Conservation (phyloP, 2,113 vertebrate genomes). For the Candoia aspera region DNA sequence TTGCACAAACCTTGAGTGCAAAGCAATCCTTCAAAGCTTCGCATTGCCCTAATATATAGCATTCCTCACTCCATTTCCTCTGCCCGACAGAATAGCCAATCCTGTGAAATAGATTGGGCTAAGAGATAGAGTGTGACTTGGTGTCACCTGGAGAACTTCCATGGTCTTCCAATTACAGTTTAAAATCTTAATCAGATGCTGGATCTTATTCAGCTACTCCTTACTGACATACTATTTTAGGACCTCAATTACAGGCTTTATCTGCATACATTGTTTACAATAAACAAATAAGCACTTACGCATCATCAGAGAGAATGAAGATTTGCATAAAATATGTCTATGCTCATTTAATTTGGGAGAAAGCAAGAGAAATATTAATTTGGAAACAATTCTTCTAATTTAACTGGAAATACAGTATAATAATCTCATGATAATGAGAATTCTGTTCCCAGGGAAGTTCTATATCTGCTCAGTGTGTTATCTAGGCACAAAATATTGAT, state of each 20-base stretch:
- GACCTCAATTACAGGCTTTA: not conserved
- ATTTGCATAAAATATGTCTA: not conserved
- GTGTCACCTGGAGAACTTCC: not conserved
- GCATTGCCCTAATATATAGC: not conserved
- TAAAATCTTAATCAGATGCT: not conserved
- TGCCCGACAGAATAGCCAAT: not conserved
- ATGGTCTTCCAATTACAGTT: not conserved
- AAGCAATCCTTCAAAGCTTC: not conserved
- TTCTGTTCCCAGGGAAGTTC: not conserved
- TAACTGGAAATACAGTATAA: not conserved
- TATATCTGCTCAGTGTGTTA: not conserved
- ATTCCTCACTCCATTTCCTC: not conserved
- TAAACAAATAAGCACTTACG: not conserved
- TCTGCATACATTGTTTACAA: not conserved
- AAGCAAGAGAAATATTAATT: not conserved
- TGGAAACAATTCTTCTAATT: not conserved
- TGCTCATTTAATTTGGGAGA: not conserved
- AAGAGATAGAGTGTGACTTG: not conserved
- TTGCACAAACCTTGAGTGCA: not conserved
- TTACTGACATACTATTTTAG: not conserved
- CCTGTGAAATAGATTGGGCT: not conserved
- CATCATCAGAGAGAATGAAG: not conserved
- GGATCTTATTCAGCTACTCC: not conserved
- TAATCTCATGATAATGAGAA: not conserved
- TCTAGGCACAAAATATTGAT: not conserved